Evolutionary conservation across 2,797 vertebrate species (phyloP).

Genomic region (Labroides dimidiatus): DNA sequence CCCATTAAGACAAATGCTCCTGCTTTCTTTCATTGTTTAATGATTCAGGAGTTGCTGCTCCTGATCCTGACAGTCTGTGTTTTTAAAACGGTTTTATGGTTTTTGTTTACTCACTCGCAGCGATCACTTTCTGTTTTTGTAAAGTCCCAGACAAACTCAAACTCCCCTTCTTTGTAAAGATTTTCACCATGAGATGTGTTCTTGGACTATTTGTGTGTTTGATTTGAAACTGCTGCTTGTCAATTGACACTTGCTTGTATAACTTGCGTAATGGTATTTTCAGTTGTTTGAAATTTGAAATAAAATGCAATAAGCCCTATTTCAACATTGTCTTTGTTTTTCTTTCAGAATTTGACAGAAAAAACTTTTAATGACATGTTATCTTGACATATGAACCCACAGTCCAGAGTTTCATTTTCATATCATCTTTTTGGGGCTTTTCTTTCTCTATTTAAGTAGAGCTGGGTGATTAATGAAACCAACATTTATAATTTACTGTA

Average conservation of each 20-base stretch:
- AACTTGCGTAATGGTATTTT: conserved; percentile 52
- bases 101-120: conserved; percentile 29
- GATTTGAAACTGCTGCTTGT: conserved; percentile 21
- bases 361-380: background rate
- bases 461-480: too few relatives aligned
- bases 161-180: conserved; percentile 34
- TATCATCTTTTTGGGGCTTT: too few relatives aligned
- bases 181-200: conserved; percentile 12
- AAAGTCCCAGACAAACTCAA: conserved; percentile 24
- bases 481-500: too few relatives aligned
- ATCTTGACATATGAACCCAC: too few relatives aligned
- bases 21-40: conserved; percentile 13
- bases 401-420: background rate
- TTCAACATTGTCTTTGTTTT: conserved; percentile 4
- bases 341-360: background rate
- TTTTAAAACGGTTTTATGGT: conserved; percentile 15
- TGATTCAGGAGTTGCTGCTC: conserved; percentile 36
- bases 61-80: conserved; percentile 24
- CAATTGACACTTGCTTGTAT: conserved; percentile 38
- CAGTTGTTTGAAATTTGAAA: conserved; percentile 51
- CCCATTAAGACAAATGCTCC: background rate
- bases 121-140: conserved; percentile 12
- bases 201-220: conserved; percentile 21
- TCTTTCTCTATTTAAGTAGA: too few relatives aligned
- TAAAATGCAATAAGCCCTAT: conserved; percentile 55